These are phyloP conservation scores for Leptosomus discolor DNA, from an alignment of 2,113 vertebrate genomes.

Conservation along the genomic window DNA sequence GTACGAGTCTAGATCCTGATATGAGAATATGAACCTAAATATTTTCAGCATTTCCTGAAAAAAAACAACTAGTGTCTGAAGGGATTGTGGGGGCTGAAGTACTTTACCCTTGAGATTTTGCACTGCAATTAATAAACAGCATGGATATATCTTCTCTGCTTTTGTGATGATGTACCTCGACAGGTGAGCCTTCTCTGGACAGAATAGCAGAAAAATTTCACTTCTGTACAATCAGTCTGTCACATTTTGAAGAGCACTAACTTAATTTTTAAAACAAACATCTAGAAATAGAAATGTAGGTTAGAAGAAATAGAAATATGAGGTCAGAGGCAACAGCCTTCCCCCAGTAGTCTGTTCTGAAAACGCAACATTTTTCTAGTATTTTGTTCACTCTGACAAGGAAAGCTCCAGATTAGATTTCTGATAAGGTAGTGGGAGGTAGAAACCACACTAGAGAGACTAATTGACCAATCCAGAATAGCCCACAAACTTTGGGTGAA, in stretches of 20 bases:
- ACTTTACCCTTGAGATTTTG: not conserved
- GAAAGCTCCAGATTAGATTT: not conserved
- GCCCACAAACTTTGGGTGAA: not conserved
- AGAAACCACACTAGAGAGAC: not conserved
- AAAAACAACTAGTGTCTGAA: not conserved
- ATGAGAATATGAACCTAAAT: not conserved
- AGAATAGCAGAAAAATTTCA: not conserved
- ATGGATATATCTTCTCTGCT: not conserved
- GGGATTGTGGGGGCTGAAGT: not conserved
- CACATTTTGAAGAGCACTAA: not conserved
- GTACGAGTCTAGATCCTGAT: not conserved
- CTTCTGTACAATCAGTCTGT: not conserved
- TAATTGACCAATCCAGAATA: not conserved
- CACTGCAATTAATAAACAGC: not conserved
- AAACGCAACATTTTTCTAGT: not conserved
- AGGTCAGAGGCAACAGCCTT: not conserved
- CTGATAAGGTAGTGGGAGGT: not conserved
- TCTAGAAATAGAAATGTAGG: not conserved
- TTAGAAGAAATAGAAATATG: not conserved
- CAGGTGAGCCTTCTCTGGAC: not conserved
- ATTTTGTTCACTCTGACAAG: not conserved
- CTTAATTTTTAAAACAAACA: slow-evolving; percentile 30
- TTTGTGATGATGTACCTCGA: not conserved
- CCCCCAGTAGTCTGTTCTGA: not conserved
- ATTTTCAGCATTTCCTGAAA: not conserved